Conservation (phyloP, 2,797 vertebrate genomes). For the Chaetophractus vellerosus region DNA sequence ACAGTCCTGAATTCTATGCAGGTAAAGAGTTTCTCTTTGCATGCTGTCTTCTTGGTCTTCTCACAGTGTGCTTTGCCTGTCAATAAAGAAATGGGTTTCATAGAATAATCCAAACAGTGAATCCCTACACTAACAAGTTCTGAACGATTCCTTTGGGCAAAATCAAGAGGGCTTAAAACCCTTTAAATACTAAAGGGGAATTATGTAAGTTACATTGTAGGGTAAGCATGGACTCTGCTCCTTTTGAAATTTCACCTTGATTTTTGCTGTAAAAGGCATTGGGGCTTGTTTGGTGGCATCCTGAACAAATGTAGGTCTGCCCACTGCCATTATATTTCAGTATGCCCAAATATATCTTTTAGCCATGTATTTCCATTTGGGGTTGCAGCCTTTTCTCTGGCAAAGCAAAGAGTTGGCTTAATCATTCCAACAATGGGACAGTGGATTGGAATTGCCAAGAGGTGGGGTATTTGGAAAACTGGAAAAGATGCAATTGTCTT, state of each 20-base stretch:
- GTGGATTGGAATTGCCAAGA: neutral
- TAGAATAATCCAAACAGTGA: conserved; percentile 4
- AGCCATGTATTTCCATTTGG: neutral
- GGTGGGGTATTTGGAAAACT: neutral
- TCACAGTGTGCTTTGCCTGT: conserved; percentile 67
- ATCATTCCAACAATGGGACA: neutral
- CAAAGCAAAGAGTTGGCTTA: conserved; percentile 65
- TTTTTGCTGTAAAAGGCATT: conserved; percentile 64
- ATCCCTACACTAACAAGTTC: conserved; percentile 20
- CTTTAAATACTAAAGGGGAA: neutral
- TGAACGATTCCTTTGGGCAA: conserved; percentile 60
- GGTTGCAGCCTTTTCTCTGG: neutral
- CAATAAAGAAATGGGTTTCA: conserved; percentile 39
- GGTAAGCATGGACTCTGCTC: neutral
- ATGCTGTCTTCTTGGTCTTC: conserved; percentile 62
- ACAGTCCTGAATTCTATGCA: conserved; percentile 99
- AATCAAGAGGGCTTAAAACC: conserved; percentile 30
- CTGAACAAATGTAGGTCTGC: neutral
- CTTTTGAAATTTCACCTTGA: neutral
- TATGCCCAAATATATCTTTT: neutral
- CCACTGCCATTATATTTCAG: neutral
- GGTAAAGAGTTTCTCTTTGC: conserved; percentile 90
- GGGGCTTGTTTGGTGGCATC: neutral
- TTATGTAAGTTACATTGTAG: neutral
- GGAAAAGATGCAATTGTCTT: neutral